phyloP scores from a whole-genome alignment of 2,888 invertebrate genomes.

The Emesis russula region DNA sequence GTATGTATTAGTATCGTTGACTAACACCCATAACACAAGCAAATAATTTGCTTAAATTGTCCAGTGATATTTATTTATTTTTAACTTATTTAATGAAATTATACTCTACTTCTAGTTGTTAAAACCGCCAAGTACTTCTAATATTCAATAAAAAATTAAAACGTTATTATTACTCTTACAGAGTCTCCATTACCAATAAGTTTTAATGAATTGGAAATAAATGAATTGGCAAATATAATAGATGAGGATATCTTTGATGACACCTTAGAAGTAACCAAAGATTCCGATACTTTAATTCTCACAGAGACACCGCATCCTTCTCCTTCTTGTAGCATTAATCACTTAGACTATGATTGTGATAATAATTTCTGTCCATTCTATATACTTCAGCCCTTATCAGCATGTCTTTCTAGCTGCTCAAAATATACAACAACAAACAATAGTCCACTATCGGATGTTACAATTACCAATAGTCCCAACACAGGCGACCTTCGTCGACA shows the following conservation, averaged over 20 bases:
- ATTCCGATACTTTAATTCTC: neutral
- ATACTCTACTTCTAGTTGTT: neutral
- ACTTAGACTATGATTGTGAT: constrained; percentile 8
- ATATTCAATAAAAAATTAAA: neutral
- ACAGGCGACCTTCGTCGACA: neutral
- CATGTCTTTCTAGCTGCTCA: neutral
- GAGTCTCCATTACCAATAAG: constrained; percentile 36
- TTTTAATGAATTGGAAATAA: constrained; percentile 32
- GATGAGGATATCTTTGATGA: constrained; percentile 19
- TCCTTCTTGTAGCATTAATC: neutral
- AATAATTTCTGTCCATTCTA: neutral
- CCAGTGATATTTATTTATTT: too few species aligned
- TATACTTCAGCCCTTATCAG: neutral
- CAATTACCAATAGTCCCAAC: neutral
- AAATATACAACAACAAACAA: neutral
- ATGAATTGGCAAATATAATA: constrained; percentile 26
- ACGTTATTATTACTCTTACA: neutral
- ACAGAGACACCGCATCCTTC: constrained; percentile 10
- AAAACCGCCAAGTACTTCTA: neutral
- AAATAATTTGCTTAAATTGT: too few species aligned
- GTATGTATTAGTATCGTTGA: too few species aligned
- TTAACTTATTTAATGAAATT: neutral
- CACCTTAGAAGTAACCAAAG: neutral
- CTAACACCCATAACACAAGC: too few species aligned
- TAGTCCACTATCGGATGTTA: neutral